Evolutionary conservation across 2,797 vertebrate species (phyloP).

Genomic region (Hydrocynus forskahlii): DNA sequence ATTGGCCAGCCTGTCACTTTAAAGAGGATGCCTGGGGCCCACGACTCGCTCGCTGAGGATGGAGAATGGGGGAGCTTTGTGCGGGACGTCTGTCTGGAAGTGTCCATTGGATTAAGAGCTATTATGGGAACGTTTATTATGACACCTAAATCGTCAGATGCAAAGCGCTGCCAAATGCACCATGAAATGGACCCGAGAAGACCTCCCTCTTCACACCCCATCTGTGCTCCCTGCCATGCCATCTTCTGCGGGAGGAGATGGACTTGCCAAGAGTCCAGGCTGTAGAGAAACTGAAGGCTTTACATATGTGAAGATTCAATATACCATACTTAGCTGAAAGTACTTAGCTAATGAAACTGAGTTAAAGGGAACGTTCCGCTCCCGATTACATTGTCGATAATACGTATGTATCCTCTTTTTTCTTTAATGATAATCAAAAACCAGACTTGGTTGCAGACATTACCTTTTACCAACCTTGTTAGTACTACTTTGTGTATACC

Average conservation of each 20-base stretch:
- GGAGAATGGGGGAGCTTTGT: constrained; percentile 44
- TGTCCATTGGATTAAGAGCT: constrained; percentile 56
- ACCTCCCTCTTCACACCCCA: constrained; percentile 59
- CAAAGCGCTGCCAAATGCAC: constrained; percentile 56
- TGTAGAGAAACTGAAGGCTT: constrained; percentile 54
- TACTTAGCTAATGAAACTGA: constrained; percentile 21
- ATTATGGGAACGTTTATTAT: constrained; percentile 60
- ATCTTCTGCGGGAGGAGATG: constrained; percentile 48
- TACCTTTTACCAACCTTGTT: not conserved
- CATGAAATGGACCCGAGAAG: constrained; percentile 59
- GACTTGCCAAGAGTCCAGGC: constrained; percentile 55
- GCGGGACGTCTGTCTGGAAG: constrained; percentile 52
- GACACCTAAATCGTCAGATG: constrained; percentile 61
- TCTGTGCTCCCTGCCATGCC: constrained; percentile 57
- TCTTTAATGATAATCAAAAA: no score
- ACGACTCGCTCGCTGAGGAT: constrained; percentile 57
- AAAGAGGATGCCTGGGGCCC: constrained; percentile 62
- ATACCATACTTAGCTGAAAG: constrained; percentile 34
- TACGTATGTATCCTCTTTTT: not conserved
- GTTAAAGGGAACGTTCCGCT: constrained; percentile 12
- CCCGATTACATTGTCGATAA: not conserved
- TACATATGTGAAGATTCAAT: constrained; percentile 54
- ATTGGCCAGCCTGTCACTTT: constrained; percentile 65
- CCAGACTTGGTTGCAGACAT: not conserved
- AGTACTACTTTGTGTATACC: not conserved